Evolutionary conservation across 2,113 vertebrate species (phyloP).

Genomic region (Pterocles orientalis): DNA sequence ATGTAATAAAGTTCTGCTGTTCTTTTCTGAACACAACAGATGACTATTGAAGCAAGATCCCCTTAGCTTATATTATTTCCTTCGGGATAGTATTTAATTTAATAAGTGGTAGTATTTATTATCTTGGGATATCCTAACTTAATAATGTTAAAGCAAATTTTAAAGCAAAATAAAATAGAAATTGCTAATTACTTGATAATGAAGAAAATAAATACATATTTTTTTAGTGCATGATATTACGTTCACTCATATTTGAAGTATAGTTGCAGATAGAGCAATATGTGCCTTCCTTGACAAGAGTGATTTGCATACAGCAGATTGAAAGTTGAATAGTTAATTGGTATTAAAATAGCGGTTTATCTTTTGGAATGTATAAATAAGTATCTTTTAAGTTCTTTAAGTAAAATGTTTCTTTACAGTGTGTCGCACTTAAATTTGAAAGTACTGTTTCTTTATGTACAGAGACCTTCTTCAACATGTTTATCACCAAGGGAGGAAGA

Average conservation of each 20-base stretch:
- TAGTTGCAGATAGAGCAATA: neutral
- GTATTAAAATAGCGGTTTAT: neutral
- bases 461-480: conserved; percentile 83
- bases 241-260: neutral
- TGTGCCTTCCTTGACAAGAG: neutral
- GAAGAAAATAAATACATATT: neutral
- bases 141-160: neutral
- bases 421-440: neutral
- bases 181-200: neutral
- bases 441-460: conserved; percentile 11
- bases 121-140: neutral
- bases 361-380: neutral
- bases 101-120: neutral
- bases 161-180: neutral
- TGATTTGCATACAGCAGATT: neutral
- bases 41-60: neutral
- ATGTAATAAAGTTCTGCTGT: neutral
- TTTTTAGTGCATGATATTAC: neutral
- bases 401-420: neutral
- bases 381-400: neutral
- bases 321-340: neutral
- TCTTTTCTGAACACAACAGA: neutral
- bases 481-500: conserved; percentile 77
- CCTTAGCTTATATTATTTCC: neutral
- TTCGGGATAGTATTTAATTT: neutral